Evolutionary conservation across 1,140 invertebrate species (phyloP).

Genomic region (Protaetia brevitarsis): DNA sequence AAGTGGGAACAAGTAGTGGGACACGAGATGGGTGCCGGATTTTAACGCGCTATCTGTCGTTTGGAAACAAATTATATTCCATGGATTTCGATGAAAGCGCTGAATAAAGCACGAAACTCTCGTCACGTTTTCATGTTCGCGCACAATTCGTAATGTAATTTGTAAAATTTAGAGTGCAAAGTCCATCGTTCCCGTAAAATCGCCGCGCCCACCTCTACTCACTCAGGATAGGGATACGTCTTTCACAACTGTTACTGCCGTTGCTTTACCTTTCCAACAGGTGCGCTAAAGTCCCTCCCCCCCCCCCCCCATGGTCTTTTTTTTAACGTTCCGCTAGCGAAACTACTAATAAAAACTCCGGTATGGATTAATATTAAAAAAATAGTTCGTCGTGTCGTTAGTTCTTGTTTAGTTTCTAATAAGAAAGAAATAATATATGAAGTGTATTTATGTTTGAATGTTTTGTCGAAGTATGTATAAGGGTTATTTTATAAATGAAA

Average conservation of each 20-base stretch:
- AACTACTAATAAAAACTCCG: too few species aligned
- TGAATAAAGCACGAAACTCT: background rate
- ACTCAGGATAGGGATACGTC: slow-evolving; percentile 29
- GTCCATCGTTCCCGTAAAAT: background rate
- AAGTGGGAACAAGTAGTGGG: slow-evolving; percentile 45
- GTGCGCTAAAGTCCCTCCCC: background rate
- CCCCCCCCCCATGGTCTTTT: too few species aligned
- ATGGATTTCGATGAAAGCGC: background rate
- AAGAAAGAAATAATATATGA: too few species aligned
- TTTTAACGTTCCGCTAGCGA: too few species aligned
- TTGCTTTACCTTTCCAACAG: slow-evolving; percentile 27
- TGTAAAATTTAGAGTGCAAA: background rate
- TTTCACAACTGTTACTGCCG: slow-evolving; percentile 25
- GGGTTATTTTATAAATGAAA: too few species aligned
- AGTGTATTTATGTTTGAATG: too few species aligned
- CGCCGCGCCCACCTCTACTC: slow-evolving; percentile 18
- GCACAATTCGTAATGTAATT: background rate
- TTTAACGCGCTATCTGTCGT: background rate
- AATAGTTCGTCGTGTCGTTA: too few species aligned
- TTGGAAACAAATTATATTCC: background rate
- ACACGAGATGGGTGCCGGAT: slow-evolving; percentile 18
- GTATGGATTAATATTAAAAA: too few species aligned
- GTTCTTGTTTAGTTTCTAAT: too few species aligned
- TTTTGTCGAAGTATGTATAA: too few species aligned
- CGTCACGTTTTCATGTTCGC: background rate